These are phyloP conservation scores for Mimas tiliae DNA, from an alignment of 2,888 invertebrate genomes.

Conservation along the genomic window DNA sequence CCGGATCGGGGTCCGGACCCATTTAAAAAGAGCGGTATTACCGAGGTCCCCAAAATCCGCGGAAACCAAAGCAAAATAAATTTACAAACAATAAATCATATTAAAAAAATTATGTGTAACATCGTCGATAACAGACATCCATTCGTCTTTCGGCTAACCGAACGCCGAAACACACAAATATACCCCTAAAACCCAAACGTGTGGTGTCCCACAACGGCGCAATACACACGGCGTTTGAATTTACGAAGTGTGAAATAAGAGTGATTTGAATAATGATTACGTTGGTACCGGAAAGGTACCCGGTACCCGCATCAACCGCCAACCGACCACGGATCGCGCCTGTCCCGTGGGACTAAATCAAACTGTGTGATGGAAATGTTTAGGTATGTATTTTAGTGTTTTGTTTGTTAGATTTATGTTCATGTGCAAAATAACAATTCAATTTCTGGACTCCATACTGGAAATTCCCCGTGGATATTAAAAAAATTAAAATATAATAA, in stretches of 20 bases:
- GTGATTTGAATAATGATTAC: constrained; percentile 26
- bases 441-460: too few relatives aligned
- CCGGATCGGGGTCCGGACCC: too few relatives aligned
- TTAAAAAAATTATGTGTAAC: not conserved
- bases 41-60: too few relatives aligned
- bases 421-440: too few relatives aligned
- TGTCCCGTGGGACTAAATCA: not conserved
- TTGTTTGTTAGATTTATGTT: not conserved
- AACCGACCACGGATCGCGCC: not conserved
- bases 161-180: not conserved
- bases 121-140: not conserved
- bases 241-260: constrained; percentile 27
- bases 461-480: too few relatives aligned
- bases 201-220: constrained; percentile 23
- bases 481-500: too few relatives aligned
- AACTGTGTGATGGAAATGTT: not conserved
- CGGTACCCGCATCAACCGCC: constrained; percentile 8
- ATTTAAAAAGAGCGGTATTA: too few relatives aligned
- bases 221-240: constrained; percentile 22
- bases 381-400: not conserved
- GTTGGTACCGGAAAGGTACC: constrained; percentile 1
- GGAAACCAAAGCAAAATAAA: too few relatives aligned
- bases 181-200: constrained; percentile 23
- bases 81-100: not conserved
- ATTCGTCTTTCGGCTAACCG: not conserved